Evolutionary conservation across 1,140 invertebrate genomes (phyloP), one percentile per base, ranked within the genome.

Genomic region (Ceratina australensis): DNA sequence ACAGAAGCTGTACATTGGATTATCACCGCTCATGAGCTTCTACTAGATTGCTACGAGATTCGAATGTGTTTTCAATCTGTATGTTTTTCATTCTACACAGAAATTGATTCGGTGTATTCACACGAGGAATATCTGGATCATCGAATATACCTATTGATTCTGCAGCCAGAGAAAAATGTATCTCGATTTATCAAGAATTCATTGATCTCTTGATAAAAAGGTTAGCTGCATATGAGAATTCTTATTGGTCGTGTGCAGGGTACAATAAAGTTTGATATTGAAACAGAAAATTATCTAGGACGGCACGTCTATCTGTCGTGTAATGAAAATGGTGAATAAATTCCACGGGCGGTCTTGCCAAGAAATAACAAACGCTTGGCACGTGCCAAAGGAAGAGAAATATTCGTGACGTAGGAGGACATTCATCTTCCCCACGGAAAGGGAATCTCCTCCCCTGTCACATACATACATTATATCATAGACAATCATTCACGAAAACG

Each of bases 1-100:
- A 56, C 80, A 75, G 60, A 79, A 75, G 65, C 56, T 77, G 66
- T 75, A 54, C 18, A 66, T 65, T 57, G 76, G 71, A 82, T 79
- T 57, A 75, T 79, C 69, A 56, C 28, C 28, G 10, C 12, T 56
- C 18, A 16, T 42, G 18, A 60, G n/a, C 20, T 20, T n/a, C 42
- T 13, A 28, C 10, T 22, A 49, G n/a, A 20, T 7, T 42, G 33
- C 33, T 42, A 42, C 33, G 3, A 42, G 33, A 42, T 42, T 10
- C 33, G 33, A 42, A 10, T 42, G 33, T 42, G 33, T 42, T 42
- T 42, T 42, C 33, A 42, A 42, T 42, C 33, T 42, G 33, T 42
- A 42, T 42, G 33, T 42, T 42, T 42, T 42, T 42, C 33, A 42
- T 42, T 42, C 33, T 42, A 10, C 33, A 8, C 33, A 42, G 33